A percentile compares a stretch with the other conserved stretches of the same genome.
Conservation (phyloP, 1,140 invertebrate genomes). For the Scaptodrosophila lebanonensis region DNA sequence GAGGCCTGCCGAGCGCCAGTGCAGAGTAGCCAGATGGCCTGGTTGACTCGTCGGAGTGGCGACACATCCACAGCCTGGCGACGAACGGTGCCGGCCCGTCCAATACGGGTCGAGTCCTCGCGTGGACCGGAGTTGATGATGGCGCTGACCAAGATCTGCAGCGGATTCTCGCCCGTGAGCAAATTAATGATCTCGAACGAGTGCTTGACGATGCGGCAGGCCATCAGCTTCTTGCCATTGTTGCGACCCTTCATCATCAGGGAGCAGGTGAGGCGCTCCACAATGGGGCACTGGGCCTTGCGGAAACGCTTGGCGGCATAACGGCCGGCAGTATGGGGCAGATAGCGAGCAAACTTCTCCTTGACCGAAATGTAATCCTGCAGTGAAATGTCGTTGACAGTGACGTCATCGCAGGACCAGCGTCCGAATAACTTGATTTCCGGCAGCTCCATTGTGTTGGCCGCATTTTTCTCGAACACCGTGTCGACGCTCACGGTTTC, state of each 20-base stretch:
- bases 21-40: slow-evolving; percentile 97
- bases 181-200: slow-evolving; percentile 99
- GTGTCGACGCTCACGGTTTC: slow-evolving; percentile 64
- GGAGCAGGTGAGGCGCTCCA: slow-evolving; percentile 97
- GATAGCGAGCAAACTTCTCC: slow-evolving; percentile 98
- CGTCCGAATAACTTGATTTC: slow-evolving; percentile 99
- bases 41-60: no score
- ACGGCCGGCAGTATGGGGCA: slow-evolving; percentile 98
- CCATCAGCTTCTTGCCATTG: slow-evolving; percentile 99
- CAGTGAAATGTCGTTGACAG: slow-evolving; percentile 96
- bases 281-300: slow-evolving; percentile 99
- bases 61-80: no score
- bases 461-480: slow-evolving; percentile 67
- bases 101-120: no score
- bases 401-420: slow-evolving; percentile 99
- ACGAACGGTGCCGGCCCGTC: no score
- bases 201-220: slow-evolving; percentile 99
- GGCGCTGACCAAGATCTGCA: no score
- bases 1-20: slow-evolving; percentile 98
- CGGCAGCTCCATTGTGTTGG: slow-evolving; percentile 86
- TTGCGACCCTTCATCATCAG: slow-evolving; percentile 99
- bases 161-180: slow-evolving; percentile 94
- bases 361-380: slow-evolving; percentile 99
- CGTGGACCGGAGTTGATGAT: no score
- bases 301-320: slow-evolving; percentile 99